Base-by-base conservation (phyloP, 37 sponge, comb jelly and placozoan species). In the Aplysina aerophoba region DNA sequence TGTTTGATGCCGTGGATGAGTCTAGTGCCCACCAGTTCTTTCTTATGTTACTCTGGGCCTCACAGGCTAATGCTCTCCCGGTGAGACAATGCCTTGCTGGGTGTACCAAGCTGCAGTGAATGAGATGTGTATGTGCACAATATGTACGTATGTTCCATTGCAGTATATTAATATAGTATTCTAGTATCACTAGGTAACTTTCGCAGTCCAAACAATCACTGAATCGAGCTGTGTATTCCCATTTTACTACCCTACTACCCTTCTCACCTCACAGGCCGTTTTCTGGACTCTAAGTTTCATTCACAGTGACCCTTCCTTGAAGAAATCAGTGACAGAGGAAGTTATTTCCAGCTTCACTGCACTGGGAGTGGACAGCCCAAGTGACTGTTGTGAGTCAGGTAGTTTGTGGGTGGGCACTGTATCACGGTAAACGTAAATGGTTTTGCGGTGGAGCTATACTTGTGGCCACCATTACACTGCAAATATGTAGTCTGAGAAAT, bases 1-100 rank as follows among this genome's bases (percentile, higher is more conserved):
- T 92, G 19, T 21, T 89, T 16, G 38, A 35, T 15, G 53, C 60
- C 16, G 90, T 92, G 28, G 93, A 89, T 62, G 34, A 38, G 20
- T 35, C 71, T 0, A 84, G 59, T 84, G 90, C 93, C 41, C 90
- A 92, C 28, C 89, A 89, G 83, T 94, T 87, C 50, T 83, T 88
- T 16, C 71, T 94, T n/a, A 59, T 94, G 50, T 36, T 94, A 67
- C 82, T 94, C 57, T 94, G 95, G 95, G 95, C 95, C 24, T 89
- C 95, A 53, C 95, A 94, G 64, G 92, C 92, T 44, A 94, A 94
- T 73, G 95, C 95, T 54, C 50, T 92, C 14, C 95, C 95, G 22
- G 95, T 94, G 11, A 57, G 85, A 74, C 50, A 44, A 8, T 28
- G 5, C 5, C 20, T 27, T 71, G 31, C 6, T 35, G 33, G 6